Evolutionary conservation across 2,888 invertebrate species (phyloP).

Genomic region (Caenorhabditis macrosperma): DNA sequence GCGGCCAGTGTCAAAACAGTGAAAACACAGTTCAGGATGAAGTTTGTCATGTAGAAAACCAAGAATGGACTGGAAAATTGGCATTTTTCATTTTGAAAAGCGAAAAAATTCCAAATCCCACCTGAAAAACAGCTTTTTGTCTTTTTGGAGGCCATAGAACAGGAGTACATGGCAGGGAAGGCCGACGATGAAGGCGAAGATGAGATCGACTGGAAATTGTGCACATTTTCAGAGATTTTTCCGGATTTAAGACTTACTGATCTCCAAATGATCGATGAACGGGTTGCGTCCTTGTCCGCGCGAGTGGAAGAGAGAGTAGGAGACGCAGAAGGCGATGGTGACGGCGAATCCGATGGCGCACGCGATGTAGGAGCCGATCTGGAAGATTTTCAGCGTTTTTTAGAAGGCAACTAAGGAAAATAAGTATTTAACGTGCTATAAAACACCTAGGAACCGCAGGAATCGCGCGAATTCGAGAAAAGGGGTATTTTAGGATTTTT

Average conservation of each 20-base stretch:
- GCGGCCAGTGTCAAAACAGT: conserved; percentile 67
- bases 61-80: conserved; percentile 64
- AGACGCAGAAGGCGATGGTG: conserved; percentile 55
- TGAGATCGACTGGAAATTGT: conserved; percentile 65
- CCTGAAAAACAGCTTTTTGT: conserved; percentile 65
- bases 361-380: conserved; percentile 58
- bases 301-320: conserved; percentile 52
- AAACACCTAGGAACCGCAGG: conserved; percentile 47
- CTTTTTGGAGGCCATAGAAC: conserved; percentile 63
- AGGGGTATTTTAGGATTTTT: too few species aligned
- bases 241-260: conserved; percentile 22
- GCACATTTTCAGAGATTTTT: not conserved
- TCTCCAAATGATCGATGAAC: conserved; percentile 57
- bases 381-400: conserved; percentile 16
- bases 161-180: conserved; percentile 69
- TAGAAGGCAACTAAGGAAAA: not conserved
- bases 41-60: conserved; percentile 71
- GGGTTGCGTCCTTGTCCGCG: conserved; percentile 58
- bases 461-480: too few species aligned
- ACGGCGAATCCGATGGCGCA: conserved; percentile 57
- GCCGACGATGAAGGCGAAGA: conserved; percentile 69
- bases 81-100: not conserved
- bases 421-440: not conserved
- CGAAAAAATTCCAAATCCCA: conserved; percentile 11
- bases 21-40: conserved; percentile 68